Percentiles rank a stretch among this genome's conserved stretches.
Evolutionary conservation across 2,888 invertebrate species (phyloP).

Genomic region (Arge pagana): DNA sequence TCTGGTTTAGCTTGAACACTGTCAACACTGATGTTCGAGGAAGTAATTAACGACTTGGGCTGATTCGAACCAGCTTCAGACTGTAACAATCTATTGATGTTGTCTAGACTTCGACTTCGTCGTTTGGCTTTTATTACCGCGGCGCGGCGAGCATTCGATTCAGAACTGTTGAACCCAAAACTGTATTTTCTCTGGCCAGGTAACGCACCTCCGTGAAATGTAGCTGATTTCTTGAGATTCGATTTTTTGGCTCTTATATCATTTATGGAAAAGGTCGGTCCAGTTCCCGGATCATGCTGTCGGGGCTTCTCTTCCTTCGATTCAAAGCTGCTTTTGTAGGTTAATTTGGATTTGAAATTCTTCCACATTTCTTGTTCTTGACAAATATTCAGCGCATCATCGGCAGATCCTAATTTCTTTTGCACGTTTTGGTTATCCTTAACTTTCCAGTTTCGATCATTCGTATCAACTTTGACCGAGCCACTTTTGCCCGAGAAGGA

Average conservation of each 20-base stretch:
- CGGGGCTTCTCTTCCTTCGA: conserved; percentile 31
- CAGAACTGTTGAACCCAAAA: conserved; percentile 13
- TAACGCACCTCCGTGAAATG: conserved; percentile 31
- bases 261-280: conserved; percentile 13
- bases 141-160: neutral
- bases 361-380: conserved; percentile 19
- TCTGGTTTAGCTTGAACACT: neutral
- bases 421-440: too few relatives aligned
- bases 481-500: neutral
- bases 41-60: too few relatives aligned
- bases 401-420: too few relatives aligned
- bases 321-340: conserved; percentile 36
- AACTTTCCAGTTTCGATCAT: too few relatives aligned
- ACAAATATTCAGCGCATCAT: conserved; percentile 1
- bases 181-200: conserved; percentile 33
- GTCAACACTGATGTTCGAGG: too few relatives aligned
- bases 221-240: conserved; percentile 32
- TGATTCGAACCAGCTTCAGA: neutral
- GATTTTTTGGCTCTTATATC: conserved; percentile 12
- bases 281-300: conserved; percentile 7
- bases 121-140: conserved; percentile 29
- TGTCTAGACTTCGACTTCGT: conserved; percentile 44
- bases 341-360: conserved; percentile 23
- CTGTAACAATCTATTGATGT: conserved; percentile 36
- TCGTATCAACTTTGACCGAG: neutral